Evolutionary conservation across 2,888 invertebrate species (phyloP).

Genomic region (Cataglyphis rosenhaueri): DNA sequence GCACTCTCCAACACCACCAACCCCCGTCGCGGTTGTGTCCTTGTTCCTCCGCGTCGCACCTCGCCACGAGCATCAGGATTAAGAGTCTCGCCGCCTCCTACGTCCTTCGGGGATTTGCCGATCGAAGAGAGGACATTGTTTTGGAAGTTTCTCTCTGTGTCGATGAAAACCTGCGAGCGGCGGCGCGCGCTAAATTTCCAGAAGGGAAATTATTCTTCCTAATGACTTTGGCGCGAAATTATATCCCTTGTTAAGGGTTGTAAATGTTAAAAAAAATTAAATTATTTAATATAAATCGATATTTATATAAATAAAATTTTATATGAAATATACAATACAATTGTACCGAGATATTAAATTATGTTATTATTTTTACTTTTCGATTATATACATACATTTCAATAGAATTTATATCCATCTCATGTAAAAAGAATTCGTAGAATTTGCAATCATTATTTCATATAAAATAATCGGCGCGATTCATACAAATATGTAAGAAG

Average conservation of each 20-base stretch:
- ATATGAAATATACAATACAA: background rate
- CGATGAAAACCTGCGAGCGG: constrained; percentile 51
- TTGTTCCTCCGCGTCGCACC: constrained; percentile 1
- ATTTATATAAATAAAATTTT: background rate
- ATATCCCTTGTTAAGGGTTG: background rate
- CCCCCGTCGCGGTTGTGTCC: constrained; percentile 32
- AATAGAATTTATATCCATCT: background rate
- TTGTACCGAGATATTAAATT: background rate
- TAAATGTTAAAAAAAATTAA: background rate
- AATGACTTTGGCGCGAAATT: background rate
- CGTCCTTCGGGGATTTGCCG: constrained; percentile 62
- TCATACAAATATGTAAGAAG: background rate
- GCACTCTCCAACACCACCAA: constrained; percentile 67
- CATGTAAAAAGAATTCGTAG: background rate
- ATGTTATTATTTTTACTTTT: background rate
- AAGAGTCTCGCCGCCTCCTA: constrained; percentile 51
- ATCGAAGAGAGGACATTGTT: constrained; percentile 52
- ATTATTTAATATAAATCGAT: background rate
- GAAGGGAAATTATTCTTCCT: background rate
- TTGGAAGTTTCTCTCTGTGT: constrained; percentile 33
- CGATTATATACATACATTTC: background rate
- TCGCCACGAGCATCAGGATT: constrained; percentile 62
- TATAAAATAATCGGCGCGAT: background rate
- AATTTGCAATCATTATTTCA: background rate
- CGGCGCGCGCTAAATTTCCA: constrained; percentile 25